These are phyloP conservation scores for Lamellibrachia satsuma DNA, from an alignment of 2,888 invertebrate genomes.

Conservation along the genomic window DNA sequence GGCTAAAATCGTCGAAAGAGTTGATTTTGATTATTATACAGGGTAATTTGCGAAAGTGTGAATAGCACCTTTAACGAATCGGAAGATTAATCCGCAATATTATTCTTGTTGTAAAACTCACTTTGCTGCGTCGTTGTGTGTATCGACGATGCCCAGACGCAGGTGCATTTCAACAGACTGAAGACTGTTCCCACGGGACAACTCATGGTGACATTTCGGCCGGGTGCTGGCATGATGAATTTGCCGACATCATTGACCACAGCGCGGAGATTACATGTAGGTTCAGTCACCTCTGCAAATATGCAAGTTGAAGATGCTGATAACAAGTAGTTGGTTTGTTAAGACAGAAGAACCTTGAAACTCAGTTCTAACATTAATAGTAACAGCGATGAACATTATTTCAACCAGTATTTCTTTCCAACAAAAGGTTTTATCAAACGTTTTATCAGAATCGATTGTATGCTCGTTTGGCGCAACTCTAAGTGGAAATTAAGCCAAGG, in stretches of 20 bases:
- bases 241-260: background rate
- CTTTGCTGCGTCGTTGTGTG: background rate
- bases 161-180: background rate
- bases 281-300: background rate
- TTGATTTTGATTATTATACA: too few species aligned
- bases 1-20: too few species aligned
- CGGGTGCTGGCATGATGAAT: background rate
- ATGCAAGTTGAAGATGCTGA: background rate
- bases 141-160: background rate
- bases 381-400: too few species aligned
- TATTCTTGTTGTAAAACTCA: background rate
- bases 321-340: background rate
- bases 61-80: too few species aligned
- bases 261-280: background rate
- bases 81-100: too few species aligned
- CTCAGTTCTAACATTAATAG: background rate
- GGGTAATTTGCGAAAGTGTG: too few species aligned
- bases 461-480: too few species aligned
- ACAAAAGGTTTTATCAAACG: too few species aligned
- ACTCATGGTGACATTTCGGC: background rate
- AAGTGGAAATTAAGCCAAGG: too few species aligned
- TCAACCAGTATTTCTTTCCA: too few species aligned
- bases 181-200: background rate
- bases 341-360: background rate
- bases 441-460: too few species aligned